A percentile compares a stretch with the other conserved stretches of the same genome.
Conservation (phyloP, 2,888 invertebrate species). For the Drosophila tripunctata region DNA sequence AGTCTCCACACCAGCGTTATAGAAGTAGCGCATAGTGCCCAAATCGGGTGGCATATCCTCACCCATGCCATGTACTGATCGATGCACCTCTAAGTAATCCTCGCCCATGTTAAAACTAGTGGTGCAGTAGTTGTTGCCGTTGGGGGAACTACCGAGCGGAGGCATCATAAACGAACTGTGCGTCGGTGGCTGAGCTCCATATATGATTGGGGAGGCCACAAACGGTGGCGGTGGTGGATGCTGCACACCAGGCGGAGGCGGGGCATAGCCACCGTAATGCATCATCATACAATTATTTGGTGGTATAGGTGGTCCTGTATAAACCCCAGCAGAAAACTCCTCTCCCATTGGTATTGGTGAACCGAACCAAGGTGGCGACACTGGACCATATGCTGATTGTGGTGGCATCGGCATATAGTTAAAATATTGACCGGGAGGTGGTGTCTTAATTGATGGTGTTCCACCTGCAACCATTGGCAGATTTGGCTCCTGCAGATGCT, state of each 20-base stretch:
- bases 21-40: slow-evolving; percentile 88
- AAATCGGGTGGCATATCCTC: slow-evolving; percentile 85
- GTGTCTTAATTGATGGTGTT: neutral
- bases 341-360: slow-evolving; percentile 31
- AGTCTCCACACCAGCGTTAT: slow-evolving; percentile 87
- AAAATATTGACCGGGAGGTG: slow-evolving; percentile 2
- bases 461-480: neutral
- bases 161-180: slow-evolving; percentile 8
- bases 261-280: slow-evolving; percentile 41
- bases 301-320: slow-evolving; percentile 27
- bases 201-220: slow-evolving; percentile 19
- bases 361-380: slow-evolving; percentile 33
- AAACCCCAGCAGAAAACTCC: slow-evolving; percentile 24
- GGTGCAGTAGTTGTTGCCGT: slow-evolving; percentile 1
- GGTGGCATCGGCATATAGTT: slow-evolving; percentile 46
- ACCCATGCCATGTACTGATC: slow-evolving; percentile 58
- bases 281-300: slow-evolving; percentile 70
- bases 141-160: neutral
- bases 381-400: slow-evolving; percentile 14
- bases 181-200: slow-evolving; percentile 21
- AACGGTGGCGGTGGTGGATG: slow-evolving; percentile 18
- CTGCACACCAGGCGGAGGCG: slow-evolving; percentile 15
- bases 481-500: neutral
- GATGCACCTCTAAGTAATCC: slow-evolving; percentile 62
- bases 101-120: slow-evolving; percentile 7